Evolutionary conservation across 2,797 vertebrate species (phyloP), one percentile per base, ranked within the genome.

Genomic region (Protosalanx chinensis): DNA sequence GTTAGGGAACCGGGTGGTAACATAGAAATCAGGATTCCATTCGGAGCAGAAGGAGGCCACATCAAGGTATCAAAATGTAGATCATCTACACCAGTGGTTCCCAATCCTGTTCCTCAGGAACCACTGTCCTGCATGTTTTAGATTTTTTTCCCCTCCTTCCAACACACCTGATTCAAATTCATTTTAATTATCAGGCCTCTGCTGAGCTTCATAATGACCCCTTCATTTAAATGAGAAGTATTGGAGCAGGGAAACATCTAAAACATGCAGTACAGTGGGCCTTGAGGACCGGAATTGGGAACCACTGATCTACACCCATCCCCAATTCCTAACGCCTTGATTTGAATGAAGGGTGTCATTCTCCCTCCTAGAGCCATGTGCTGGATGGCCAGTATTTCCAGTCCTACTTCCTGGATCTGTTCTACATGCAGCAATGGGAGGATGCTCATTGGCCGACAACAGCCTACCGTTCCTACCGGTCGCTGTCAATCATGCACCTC

Each of bases 11-110:
- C 49, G 6, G 72, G 68, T n/a, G 67, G 73, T 53, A 59, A 76
- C 0, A 37, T 83, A 51, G 73, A 75, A 32, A 74, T 87, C 37
- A 60, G 68, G 10, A 78, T 85, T 53, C 85, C 84, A 8, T 84
- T 82, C 23, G 84, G 84, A 33, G 81, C 81, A 6, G 72, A 80
- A 20, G 85, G 85, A 58, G 85, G 85, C 5, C 65, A 67, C 18
- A 16, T 82, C 3, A 84, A 85, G 84, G 85, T 84, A 74, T 3
- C 27, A 8, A 33, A 12, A n/a, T n/a, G 13, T 18, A 2, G 12
- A 5, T 29, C 49, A 49, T 51, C 37, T 2, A 20, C 16, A 15
- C 12, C 16, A 13, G 51, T 10, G 10, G 35, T 37, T 33, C 41
- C 13, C 18, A 37, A 27, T 27, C 23, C 23, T 27, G 23, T 27